Conservation (phyloP, 2,888 invertebrate species). For the Cyrtodaria siliqua region DNA sequence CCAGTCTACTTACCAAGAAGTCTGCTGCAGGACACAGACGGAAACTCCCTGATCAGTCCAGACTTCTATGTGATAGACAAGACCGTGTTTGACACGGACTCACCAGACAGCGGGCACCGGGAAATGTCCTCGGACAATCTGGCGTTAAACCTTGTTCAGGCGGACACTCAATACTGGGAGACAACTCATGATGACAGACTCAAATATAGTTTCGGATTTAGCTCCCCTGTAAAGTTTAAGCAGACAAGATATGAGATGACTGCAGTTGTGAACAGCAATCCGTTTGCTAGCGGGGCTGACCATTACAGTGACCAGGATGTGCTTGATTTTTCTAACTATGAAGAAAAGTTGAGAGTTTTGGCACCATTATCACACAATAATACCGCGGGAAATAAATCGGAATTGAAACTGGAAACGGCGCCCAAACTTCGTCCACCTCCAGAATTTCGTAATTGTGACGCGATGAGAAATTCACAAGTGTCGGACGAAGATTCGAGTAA, state of each 20-base stretch:
- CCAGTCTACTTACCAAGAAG: constrained; percentile 78
- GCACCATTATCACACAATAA: constrained; percentile 65
- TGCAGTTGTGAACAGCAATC: constrained; percentile 70
- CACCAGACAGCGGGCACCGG: constrained; percentile 85
- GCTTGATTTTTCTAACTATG: constrained; percentile 58
- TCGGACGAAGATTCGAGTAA: constrained; percentile 70
- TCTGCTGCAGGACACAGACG: constrained; percentile 51
- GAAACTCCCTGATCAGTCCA: constrained; percentile 27
- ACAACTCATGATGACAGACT: constrained; percentile 54
- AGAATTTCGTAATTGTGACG: constrained; percentile 70
- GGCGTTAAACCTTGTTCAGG: constrained; percentile 65
- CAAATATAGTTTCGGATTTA: constrained; percentile 64
- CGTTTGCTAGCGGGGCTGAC: constrained; percentile 67
- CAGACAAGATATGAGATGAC: constrained; percentile 63
- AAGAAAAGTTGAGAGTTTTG: constrained; percentile 65
- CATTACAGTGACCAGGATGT: constrained; percentile 55
- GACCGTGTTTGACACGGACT: constrained; percentile 80
- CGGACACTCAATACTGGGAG: constrained; percentile 74
- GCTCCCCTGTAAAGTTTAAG: constrained; percentile 61
- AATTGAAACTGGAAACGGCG: constrained; percentile 64
- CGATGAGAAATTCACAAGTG: constrained; percentile 64
- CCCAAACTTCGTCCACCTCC: constrained; percentile 80
- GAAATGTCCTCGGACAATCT: constrained; percentile 84
- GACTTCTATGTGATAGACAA: constrained; percentile 67
- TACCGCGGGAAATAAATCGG: constrained; percentile 67